phyloP scores from a whole-genome alignment of 2,888 invertebrate genomes.

The Galerucella calmariensis region DNA sequence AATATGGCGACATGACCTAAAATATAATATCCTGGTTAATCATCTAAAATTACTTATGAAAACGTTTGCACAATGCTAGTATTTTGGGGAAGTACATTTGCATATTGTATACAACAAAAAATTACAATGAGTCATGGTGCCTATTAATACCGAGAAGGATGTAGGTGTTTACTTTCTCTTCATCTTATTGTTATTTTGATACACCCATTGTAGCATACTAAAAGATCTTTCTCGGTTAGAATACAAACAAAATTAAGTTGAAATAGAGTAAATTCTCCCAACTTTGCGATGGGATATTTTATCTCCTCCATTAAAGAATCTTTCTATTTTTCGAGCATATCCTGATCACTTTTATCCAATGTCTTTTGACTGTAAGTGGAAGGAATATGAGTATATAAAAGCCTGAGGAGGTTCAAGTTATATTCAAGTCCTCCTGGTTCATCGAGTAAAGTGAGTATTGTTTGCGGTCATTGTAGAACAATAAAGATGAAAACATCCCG shows the following conservation, averaged over 20 bases:
- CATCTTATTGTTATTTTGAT: conserved; percentile 7
- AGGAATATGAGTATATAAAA: too few relatives aligned
- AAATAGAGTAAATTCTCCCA: too few relatives aligned
- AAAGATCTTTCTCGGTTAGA: background rate
- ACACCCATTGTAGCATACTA: background rate
- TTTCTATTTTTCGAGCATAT: too few relatives aligned
- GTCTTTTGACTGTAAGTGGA: too few relatives aligned
- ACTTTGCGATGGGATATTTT: too few relatives aligned
- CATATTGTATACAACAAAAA: background rate
- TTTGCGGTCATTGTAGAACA: too few relatives aligned
- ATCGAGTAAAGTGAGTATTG: too few relatives aligned
- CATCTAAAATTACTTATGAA: background rate
- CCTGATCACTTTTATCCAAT: too few relatives aligned
- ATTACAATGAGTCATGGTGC: background rate
- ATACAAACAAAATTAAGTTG: background rate
- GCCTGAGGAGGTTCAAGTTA: too few relatives aligned
- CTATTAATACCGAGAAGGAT: conserved; percentile 1
- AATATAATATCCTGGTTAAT: background rate
- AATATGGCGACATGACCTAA: background rate
- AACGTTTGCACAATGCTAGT: background rate
- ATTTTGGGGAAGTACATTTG: background rate
- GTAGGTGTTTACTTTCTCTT: conserved; percentile 15
- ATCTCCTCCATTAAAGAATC: too few relatives aligned
- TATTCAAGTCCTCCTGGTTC: too few relatives aligned
- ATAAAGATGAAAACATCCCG: too few relatives aligned